A percentile compares a stretch with the other conserved stretches of the same genome.
Conservation (phyloP, 2,797 vertebrate species). For the Triplophysa bombifrons region DNA sequence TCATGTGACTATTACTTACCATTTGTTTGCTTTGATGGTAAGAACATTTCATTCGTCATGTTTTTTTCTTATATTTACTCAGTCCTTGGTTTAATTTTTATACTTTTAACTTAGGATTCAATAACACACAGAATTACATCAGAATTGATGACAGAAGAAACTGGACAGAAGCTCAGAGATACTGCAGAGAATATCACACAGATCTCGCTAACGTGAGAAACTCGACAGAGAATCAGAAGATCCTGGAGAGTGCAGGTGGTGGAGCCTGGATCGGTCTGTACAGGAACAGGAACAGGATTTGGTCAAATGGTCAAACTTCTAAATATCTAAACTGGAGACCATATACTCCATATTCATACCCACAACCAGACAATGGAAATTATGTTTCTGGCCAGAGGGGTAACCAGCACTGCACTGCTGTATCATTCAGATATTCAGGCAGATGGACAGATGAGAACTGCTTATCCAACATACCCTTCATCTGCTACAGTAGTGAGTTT, state of each 20-base stretch:
- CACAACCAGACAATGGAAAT: constrained; percentile 40
- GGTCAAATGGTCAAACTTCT: constrained; percentile 32
- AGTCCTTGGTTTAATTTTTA: background rate
- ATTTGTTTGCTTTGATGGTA: constrained; percentile 51
- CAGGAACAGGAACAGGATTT: constrained; percentile 49
- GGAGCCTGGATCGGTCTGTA: constrained; percentile 44
- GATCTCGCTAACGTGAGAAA: constrained; percentile 57
- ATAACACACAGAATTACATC: background rate
- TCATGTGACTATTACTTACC: no score
- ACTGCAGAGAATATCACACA: constrained; percentile 50
- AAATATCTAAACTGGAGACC: constrained; percentile 7
- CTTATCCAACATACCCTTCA: constrained; percentile 4
- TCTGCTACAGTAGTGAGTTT: constrained; percentile 46
- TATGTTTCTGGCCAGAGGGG: background rate
- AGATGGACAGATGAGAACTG: constrained; percentile 50
- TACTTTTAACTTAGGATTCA: background rate
- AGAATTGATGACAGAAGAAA: background rate
- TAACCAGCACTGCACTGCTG: constrained; percentile 35
- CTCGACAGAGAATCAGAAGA: constrained; percentile 28
- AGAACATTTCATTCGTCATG: background rate
- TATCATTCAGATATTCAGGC: constrained; percentile 1
- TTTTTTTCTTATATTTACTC: background rate
- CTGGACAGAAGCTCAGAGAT: constrained; percentile 1
- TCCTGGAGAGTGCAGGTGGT: background rate
- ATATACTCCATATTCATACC: background rate